Evolutionary conservation across 64 coral and sea anemone genomes (phyloP).

Genomic region (Dendronephthya gigantea): DNA sequence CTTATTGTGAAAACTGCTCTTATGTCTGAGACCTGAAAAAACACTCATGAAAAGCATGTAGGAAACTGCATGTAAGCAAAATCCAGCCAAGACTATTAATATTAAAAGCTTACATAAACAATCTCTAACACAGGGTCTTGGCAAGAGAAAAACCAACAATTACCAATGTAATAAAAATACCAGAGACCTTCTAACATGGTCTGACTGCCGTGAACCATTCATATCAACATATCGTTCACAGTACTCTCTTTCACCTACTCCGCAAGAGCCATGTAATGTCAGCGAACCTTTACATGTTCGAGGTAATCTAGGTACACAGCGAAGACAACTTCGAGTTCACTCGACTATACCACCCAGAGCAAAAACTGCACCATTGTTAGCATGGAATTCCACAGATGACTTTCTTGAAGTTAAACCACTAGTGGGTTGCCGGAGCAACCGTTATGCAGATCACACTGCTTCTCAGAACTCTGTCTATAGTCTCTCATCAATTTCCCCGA

Average conservation of each 20-base stretch:
- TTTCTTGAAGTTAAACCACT: background rate
- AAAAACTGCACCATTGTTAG: background rate
- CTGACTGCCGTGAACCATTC: background rate
- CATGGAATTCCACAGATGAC: background rate
- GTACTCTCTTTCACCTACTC: background rate
- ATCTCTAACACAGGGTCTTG: slow-evolving; percentile 2
- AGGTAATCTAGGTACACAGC: background rate
- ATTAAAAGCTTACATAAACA: background rate
- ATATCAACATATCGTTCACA: slow-evolving; percentile 15
- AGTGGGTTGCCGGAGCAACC: background rate
- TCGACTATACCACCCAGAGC: background rate
- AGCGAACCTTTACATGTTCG: background rate
- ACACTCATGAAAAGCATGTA: background rate
- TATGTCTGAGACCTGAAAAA: no score
- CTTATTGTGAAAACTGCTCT: no score
- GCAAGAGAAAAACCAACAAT: background rate
- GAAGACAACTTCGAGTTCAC: background rate
- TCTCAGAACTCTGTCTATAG: background rate
- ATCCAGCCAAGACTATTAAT: no score
- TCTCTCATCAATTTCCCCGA: background rate
- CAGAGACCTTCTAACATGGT: background rate
- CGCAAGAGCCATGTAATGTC: background rate
- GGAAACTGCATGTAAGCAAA: background rate
- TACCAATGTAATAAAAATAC: background rate
- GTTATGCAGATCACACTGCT: background rate